phyloP scores from a whole-genome alignment of 1,140 invertebrate genomes.

The Monomorium pharaonis region DNA sequence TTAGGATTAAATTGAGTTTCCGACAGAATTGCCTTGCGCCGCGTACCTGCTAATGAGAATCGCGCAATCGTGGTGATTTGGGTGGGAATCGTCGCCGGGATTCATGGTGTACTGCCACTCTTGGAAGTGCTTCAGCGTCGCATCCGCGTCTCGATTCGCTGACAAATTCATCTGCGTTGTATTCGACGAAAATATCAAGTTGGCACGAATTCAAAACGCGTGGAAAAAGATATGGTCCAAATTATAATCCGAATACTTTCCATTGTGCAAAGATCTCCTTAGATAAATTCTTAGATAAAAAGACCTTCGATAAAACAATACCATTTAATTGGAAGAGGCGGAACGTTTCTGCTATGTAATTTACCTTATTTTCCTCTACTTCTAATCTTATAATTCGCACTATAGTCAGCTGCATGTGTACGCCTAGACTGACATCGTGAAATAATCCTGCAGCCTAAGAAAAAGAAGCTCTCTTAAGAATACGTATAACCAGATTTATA shows the following conservation, averaged over 20 bases:
- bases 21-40: conserved; percentile 4
- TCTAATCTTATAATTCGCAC: conserved; percentile 87
- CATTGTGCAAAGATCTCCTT: neutral
- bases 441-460: conserved; percentile 85
- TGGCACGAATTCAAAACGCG: neutral
- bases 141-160: conserved; percentile 81
- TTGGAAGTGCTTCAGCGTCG: conserved; percentile 87
- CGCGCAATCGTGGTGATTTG: conserved; percentile 90
- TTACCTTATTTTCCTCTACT: conserved; percentile 83
- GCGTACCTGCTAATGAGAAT: conserved; percentile 88
- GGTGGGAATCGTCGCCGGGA: conserved; percentile 86
- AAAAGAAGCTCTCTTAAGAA: neutral
- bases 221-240: neutral
- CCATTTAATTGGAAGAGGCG: neutral
- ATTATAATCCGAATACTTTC: neutral
- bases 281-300: too few species aligned
- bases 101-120: conserved; percentile 88
- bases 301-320: neutral
- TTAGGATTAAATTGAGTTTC: conserved; percentile 39
- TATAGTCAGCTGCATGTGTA: conserved; percentile 87
- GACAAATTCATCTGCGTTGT: conserved; percentile 48
- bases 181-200: neutral
- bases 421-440: conserved; percentile 87
- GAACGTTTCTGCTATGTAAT: neutral
- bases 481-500: neutral